Percentiles rank a stretch among this genome's conserved stretches.
Evolutionary conservation across 2,797 vertebrate species (phyloP).

Genomic region (Siniperca undulata): DNA sequence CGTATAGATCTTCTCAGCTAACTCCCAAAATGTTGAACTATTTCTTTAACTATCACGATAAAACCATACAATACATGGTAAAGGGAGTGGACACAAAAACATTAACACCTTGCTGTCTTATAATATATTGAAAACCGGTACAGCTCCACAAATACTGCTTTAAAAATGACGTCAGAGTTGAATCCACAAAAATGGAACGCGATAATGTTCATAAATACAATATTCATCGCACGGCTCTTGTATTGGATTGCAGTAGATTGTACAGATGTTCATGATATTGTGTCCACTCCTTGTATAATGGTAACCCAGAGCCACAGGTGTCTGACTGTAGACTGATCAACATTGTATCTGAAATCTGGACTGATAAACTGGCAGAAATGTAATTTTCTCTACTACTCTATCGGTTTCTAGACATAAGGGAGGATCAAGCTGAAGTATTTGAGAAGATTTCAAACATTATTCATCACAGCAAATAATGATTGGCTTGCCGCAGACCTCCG

Average conservation of each 20-base stretch:
- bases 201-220: conserved; percentile 18
- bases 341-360: conserved; percentile 36
- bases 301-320: conserved; percentile 50
- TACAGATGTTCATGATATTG: conserved; percentile 30
- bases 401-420: conserved; percentile 32
- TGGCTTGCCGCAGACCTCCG: conserved; percentile 50
- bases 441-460: conserved; percentile 56
- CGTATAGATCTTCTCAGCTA: background rate
- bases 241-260: conserved; percentile 13
- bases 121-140: conserved; percentile 7
- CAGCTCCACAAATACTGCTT: conserved; percentile 1
- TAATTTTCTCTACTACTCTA: conserved; percentile 19
- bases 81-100: conserved; percentile 33
- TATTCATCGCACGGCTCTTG: conserved; percentile 26
- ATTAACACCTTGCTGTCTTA: conserved; percentile 13
- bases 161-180: conserved; percentile 1
- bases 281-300: conserved; percentile 32
- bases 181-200: background rate
- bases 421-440: conserved; percentile 49
- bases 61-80: conserved; percentile 2
- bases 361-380: conserved; percentile 22
- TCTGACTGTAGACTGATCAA: conserved; percentile 9
- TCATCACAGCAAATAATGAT: conserved; percentile 62
- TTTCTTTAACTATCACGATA: background rate
- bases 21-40: conserved; percentile 28